These are phyloP conservation scores for Ardeotis arabs DNA, from an alignment of 2,113 vertebrate genomes.

Conservation along the genomic window DNA sequence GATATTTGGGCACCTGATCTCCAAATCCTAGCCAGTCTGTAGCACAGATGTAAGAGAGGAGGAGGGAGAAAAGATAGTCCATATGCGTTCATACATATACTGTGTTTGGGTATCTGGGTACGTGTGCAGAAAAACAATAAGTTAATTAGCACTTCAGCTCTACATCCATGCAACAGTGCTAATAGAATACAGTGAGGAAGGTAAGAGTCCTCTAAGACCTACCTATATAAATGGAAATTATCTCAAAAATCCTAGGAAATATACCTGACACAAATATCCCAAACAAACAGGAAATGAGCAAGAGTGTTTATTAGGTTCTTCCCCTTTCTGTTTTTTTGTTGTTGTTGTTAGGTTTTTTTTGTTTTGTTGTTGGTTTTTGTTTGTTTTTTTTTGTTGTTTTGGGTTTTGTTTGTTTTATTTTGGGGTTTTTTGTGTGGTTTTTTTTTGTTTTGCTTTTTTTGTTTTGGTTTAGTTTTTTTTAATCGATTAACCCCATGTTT, in stretches of 20 bases:
- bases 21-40: background rate
- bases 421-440: too few relatives aligned
- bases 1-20: background rate
- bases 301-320: background rate
- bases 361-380: too few relatives aligned
- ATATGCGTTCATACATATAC: fast-evolving
- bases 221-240: background rate
- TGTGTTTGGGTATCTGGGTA: background rate
- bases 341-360: too few relatives aligned
- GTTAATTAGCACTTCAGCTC: background rate
- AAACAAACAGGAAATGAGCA: background rate
- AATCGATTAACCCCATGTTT: background rate
- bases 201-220: background rate
- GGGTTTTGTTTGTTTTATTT: too few relatives aligned
- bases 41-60: background rate
- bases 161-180: background rate
- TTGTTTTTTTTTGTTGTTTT: too few relatives aligned
- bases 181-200: background rate
- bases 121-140: background rate
- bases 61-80: background rate
- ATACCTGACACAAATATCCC: background rate
- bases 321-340: background rate
- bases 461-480: background rate
- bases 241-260: background rate
- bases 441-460: background rate